Base-by-base conservation (phyloP, 2,888 invertebrate genomes). In the Strigamia transsilvanica region DNA sequence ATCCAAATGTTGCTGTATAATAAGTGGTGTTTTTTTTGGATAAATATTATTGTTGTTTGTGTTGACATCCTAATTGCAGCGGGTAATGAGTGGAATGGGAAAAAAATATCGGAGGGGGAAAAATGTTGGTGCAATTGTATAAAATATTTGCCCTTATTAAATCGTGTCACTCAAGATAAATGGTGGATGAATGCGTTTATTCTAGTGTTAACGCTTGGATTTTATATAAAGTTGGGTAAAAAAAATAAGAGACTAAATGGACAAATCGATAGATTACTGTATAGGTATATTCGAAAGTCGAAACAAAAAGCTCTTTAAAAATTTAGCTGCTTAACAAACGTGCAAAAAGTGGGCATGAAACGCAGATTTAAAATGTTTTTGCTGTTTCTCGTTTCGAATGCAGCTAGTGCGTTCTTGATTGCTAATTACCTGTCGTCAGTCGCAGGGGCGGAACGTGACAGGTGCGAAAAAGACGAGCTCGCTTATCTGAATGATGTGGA, bases 401-500 rank as follows among this genome's bases (percentile, higher is more conserved):
- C 73, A 27, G 23, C 12, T 23, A 73, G 27, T n/a, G 32, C 27
- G 27, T 32, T 73, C 73, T 32, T 73, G 73, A 73, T 73, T 73
- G 73, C 73, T 73, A 73, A 73, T 73, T 73, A 73, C 73, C 32
- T 73, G 73, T 32, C 32, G 32, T 73, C 32, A 73, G 73, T 27
- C 12, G 73, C 27, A 13, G 13, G 73, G n/a, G 13, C 12, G 32
- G 23, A 32, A 21, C 18, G 61, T 66, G n/a, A 21, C 61, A 66
- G 61, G 61, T 66, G 61, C 73, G 73, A 27, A 6, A 32, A 23
- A 73, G 73, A 27, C 32, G 73, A 23, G 73, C 32, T 27, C 73
- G 73, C 73, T 73, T 73, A 73, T 73, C 73, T 73, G 27, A 73
- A 73, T 73, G 73, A 73, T 73, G 73, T 27, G 10, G 73, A 32